Percentiles rank a stretch among this genome's conserved stretches.
These are phyloP conservation scores for Lontra canadensis DNA, from an alignment of 2,113 vertebrate species.

Conservation along the genomic window DNA sequence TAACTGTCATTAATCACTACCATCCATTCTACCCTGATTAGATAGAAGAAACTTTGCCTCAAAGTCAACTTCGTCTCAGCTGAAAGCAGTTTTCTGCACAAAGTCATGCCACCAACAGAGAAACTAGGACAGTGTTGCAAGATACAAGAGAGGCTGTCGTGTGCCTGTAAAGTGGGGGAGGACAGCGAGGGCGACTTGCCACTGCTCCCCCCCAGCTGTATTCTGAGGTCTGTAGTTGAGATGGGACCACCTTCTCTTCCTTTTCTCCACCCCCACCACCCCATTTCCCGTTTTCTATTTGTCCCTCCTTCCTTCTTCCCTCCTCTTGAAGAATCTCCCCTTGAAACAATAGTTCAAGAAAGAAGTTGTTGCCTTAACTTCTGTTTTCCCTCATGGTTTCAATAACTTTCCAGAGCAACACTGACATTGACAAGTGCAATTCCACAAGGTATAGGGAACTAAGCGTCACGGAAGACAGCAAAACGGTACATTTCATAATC, in stretches of 20 bases:
- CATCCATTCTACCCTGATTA: neutral
- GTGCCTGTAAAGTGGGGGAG: accelerated
- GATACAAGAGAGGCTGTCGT: accelerated
- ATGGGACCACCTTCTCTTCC: neutral
- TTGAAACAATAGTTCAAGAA: neutral
- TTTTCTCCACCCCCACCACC: no score
- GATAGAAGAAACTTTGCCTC: neutral
- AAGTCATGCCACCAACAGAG: neutral
- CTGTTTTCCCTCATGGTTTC: neutral
- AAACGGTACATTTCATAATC: neutral
- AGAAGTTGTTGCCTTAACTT: neutral
- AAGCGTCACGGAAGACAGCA: neutral
- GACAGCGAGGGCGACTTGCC: accelerated
- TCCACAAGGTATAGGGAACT: neutral
- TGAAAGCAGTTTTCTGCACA: neutral
- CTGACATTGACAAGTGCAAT: neutral
- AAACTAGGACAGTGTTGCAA: accelerated
- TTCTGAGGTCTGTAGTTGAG: neutral
- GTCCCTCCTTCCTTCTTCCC: neutral
- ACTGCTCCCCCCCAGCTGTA: neutral
- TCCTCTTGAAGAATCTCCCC: neutral
- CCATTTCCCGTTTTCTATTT: accelerated
- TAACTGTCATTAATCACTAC: neutral
- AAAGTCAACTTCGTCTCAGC: neutral
- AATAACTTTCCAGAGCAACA: neutral